Percentiles rank a stretch among this genome's conserved stretches.
Evolutionary conservation across 2,888 invertebrate species (phyloP).

Genomic region (Rapana venosa): DNA sequence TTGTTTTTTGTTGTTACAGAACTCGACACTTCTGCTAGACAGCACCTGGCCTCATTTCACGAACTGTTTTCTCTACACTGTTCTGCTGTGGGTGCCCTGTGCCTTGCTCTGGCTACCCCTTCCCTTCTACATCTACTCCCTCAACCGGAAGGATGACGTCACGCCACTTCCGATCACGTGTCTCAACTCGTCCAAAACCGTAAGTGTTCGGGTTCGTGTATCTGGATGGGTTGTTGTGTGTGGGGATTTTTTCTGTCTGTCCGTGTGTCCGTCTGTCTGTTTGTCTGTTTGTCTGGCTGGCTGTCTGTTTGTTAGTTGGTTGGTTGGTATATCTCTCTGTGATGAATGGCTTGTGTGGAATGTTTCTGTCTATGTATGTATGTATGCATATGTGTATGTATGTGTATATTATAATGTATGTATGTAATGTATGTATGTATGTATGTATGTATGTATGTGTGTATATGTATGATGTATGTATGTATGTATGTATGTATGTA

Average conservation of each 20-base stretch:
- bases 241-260: no score
- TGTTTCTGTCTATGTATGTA: neutral
- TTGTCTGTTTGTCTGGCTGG: no score
- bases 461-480: no score
- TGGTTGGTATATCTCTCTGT: no score
- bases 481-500: no score
- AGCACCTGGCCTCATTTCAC: slow-evolving; percentile 47
- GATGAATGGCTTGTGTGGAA: neutral
- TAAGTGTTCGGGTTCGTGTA: neutral
- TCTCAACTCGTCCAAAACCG: slow-evolving; percentile 45
- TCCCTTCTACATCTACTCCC: slow-evolving; percentile 37
- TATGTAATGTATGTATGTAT: no score
- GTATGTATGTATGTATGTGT: no score
- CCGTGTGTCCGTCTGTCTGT: no score
- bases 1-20: no score
- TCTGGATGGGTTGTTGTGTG: no score
- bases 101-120: slow-evolving; percentile 43
- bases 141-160: slow-evolving; percentile 22
- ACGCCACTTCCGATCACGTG: slow-evolving; percentile 41
- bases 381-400: neutral
- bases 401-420: no score
- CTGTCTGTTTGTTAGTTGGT: no score
- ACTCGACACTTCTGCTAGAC: slow-evolving; percentile 36
- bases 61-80: slow-evolving; percentile 45
- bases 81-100: slow-evolving; percentile 45